Conservation (phyloP, 2,797 vertebrate species). For the Neosalanx taihuensis region DNA sequence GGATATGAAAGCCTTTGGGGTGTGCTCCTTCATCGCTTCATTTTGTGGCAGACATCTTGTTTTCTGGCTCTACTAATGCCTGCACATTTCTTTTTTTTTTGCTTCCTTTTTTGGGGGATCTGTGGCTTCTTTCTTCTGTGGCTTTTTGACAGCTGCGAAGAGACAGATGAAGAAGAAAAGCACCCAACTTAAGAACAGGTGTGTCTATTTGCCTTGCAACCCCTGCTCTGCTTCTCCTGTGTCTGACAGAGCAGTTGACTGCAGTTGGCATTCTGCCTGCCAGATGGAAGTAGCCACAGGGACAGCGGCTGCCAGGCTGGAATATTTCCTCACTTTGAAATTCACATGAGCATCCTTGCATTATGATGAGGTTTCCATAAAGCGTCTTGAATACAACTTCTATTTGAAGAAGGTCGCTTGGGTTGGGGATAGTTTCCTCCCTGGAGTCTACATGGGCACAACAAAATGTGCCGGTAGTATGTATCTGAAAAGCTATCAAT, state of each 20-base stretch:
- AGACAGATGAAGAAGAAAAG: no score
- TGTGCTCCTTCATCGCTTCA: no score
- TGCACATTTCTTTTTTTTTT: no score
- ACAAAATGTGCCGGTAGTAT: background rate
- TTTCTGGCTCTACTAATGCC: no score
- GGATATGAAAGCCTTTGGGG: no score
- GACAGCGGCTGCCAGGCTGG: slow-evolving; percentile 57
- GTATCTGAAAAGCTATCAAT: background rate
- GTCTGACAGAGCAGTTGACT: slow-evolving; percentile 44
- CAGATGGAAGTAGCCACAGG: slow-evolving; percentile 16
- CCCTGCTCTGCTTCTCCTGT: background rate
- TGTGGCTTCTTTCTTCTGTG: no score
- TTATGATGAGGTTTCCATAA: slow-evolving; percentile 14
- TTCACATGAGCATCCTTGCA: slow-evolving; percentile 37
- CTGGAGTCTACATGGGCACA: background rate
- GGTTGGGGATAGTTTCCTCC: no score
- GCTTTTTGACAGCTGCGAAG: no score
- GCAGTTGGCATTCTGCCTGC: slow-evolving; percentile 38
- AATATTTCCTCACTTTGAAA: slow-evolving; percentile 33
- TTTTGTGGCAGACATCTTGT: no score
- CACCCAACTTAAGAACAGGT: no score
- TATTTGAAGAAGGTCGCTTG: no score
- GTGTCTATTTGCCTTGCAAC: background rate
- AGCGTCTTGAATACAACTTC: slow-evolving; percentile 1
- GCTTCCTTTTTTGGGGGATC: no score